A percentile compares a stretch with the other conserved stretches of the same genome.
Evolutionary conservation across 2,888 invertebrate genomes (phyloP).

Genomic region (Acleris emargana): DNA sequence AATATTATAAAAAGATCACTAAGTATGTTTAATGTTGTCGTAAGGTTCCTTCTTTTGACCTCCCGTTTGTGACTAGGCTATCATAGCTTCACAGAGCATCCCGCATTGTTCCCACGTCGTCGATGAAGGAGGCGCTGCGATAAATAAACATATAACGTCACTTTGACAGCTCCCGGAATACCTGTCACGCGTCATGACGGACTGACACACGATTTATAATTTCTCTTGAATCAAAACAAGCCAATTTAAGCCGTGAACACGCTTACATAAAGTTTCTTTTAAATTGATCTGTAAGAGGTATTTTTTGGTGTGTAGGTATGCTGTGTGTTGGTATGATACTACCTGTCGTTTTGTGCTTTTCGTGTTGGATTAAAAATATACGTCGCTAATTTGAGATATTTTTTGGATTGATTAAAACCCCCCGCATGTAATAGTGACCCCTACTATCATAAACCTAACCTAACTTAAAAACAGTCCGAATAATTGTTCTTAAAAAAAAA

Average conservation of each 20-base stretch:
- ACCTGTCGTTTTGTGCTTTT: slow-evolving; percentile 68
- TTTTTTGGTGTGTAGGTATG: slow-evolving; percentile 44
- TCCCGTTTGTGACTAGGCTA: slow-evolving; percentile 13
- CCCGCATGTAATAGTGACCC: too few relatives aligned
- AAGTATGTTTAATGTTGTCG: too few relatives aligned
- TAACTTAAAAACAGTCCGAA: too few relatives aligned
- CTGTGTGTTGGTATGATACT: slow-evolving; percentile 48
- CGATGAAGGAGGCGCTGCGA: slow-evolving; percentile 58
- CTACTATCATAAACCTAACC: too few relatives aligned
- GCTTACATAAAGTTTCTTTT: slow-evolving; percentile 42
- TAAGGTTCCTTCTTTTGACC: too few relatives aligned
- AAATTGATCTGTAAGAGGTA: slow-evolving; percentile 22
- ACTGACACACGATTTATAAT: slow-evolving; percentile 56
- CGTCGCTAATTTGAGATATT: background rate
- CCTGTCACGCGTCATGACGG: slow-evolving; percentile 69
- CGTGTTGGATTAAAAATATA: slow-evolving; percentile 51
- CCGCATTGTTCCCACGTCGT: slow-evolving; percentile 62
- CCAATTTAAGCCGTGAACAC: slow-evolving; percentile 42
- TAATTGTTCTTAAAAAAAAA: too few relatives aligned
- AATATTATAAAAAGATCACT: too few relatives aligned
- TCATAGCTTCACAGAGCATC: slow-evolving; percentile 38
- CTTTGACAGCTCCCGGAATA: slow-evolving; percentile 70
- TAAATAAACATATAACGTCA: slow-evolving; percentile 76
- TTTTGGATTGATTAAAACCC: too few relatives aligned
- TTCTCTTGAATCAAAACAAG: slow-evolving; percentile 1